Base-by-base conservation (phyloP, 1,140 invertebrate species). In the Aphelenchoides fujianensis region DNA sequence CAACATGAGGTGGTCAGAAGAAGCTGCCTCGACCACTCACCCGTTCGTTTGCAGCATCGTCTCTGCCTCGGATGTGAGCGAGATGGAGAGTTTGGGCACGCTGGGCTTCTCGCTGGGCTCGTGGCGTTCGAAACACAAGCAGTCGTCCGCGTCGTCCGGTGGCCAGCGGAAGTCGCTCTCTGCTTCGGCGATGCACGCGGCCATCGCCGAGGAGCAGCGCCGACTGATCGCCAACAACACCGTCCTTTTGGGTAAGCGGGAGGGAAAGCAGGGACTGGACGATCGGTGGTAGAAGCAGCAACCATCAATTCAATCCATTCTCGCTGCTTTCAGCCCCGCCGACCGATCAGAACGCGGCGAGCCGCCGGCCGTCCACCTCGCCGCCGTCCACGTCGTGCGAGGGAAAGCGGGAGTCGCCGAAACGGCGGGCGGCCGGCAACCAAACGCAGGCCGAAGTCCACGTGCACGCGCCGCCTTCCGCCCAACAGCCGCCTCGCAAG, bases 51-150 rank as follows among this genome's bases (percentile, higher is more conserved):
- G 69, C 30, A 81, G 80, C 59, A 76, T 82, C 9, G 69, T 82
- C 0, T 84, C 81, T 0, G 71, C 76, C 12, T 83, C 82, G 2
- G 80, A 82, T 64, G 81, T 82, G 9, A 79, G 72, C 31, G 81
- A 82, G 48, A 74, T 82, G 12, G 82, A 84, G 62, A 72, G 71
- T 61, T 63, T 82, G 27, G 81, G 81, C 28, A 74, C 81, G 12
- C 55, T 82, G n/a, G 81, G 81, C 48, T 82, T 82, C 69, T 80
- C 77, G 31, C 59, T 82, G n/a, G 80, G 81, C 31, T 72, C 54
- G 28, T 82, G 75, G 78, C 74, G 75, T 23, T 62, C 52, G 23
- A 76, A 77, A 48, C 31, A 76, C 53, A 75, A 74, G 54, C 63
- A 80, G 62, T 55, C 31, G 35, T 27, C 32, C 48, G 2, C 70